These are phyloP conservation scores for Periphyllus acericola DNA, from an alignment of 2,888 invertebrate species.

Conservation along the genomic window DNA sequence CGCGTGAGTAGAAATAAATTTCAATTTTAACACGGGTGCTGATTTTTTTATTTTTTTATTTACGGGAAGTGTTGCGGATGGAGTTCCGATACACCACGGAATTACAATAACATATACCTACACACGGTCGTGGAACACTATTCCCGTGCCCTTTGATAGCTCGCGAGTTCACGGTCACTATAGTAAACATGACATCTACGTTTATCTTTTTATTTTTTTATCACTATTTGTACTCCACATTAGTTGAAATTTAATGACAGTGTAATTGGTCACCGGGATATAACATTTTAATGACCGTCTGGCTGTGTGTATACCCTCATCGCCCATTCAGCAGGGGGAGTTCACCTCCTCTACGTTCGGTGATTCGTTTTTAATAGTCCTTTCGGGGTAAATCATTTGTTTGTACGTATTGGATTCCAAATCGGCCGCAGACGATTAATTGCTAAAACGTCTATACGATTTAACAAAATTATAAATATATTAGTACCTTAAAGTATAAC, in stretches of 20 bases:
- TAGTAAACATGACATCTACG: constrained; percentile 20
- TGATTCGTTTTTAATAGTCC: constrained; percentile 55
- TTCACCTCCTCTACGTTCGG: background rate
- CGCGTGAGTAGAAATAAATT: constrained; percentile 18
- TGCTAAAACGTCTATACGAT: background rate
- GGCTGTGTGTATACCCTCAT: constrained; percentile 2
- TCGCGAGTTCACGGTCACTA: constrained; percentile 51
- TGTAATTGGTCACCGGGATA: constrained; percentile 42
- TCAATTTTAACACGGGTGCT: constrained; percentile 12
- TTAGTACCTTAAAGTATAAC: background rate
- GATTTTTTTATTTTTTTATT: background rate
- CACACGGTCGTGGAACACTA: background rate
- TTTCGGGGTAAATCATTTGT: constrained; percentile 35
- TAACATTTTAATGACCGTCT: constrained; percentile 48
- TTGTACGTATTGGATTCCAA: constrained; percentile 11
- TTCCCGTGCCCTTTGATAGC: constrained; percentile 41
- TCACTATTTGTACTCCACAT: constrained; percentile 16
- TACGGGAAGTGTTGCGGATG: background rate
- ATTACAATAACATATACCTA: background rate
- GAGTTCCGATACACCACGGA: background rate
- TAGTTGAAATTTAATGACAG: constrained; percentile 48
- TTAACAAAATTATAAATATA: constrained; percentile 9
- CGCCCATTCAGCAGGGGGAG: background rate
- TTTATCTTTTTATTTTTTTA: constrained; percentile 36
- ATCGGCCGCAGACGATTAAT: background rate